Evolutionary conservation across 30 jellyfish, hydroid and myxozoan species (phyloP), one percentile per base, ranked within the genome.

Genomic region (Aurelia sp.): DNA sequence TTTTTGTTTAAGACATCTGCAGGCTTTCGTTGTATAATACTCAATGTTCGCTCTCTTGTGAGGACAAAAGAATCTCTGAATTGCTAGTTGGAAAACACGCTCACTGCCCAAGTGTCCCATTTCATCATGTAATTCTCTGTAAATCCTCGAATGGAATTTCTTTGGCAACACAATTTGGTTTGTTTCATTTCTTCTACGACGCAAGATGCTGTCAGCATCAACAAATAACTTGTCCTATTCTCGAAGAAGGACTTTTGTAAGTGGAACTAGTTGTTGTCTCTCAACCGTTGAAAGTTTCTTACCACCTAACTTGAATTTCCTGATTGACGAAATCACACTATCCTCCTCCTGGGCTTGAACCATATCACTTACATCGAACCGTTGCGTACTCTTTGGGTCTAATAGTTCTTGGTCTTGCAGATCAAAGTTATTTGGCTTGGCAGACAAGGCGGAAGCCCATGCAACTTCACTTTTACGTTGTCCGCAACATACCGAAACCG

Each of bases 1-100:
- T 62, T 60, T 58, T 48, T 77, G 81, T 77, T 77, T 77, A 12
- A 77, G 44, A 62, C 88, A 77, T 17, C 37, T 15, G 65, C 88
- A 77, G 51, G 8, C 48, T 62, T 41, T 22, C 63, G 60, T 31
- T 74, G 84, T 31, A 72, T 81, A 76, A 37, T 82, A 20, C 41
- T 82, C 53, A 20, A 81, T 57, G 50, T 55, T 52, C 20, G 20
- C 44, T 55, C 40, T 76, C 91, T 67, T 81, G 18, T 61, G 16
- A 18, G 91, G 91, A 80, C 91, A 66, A 55, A 22, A 58, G 27
- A 58, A 58, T 58, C 67, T 58, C 21, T 58, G 67, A 11, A 6
- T 4, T 20, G 67, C 67, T 58, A 58, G 67, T 4, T 58, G 67
- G 27, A 58, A 58, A 58, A 58, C 67, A 58, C 67, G 67, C 27